Percentiles rank a stretch among this genome's conserved stretches.
Evolutionary conservation across 2,888 invertebrate species (phyloP).

Genomic region (Eutolmus rufibarbis): DNA sequence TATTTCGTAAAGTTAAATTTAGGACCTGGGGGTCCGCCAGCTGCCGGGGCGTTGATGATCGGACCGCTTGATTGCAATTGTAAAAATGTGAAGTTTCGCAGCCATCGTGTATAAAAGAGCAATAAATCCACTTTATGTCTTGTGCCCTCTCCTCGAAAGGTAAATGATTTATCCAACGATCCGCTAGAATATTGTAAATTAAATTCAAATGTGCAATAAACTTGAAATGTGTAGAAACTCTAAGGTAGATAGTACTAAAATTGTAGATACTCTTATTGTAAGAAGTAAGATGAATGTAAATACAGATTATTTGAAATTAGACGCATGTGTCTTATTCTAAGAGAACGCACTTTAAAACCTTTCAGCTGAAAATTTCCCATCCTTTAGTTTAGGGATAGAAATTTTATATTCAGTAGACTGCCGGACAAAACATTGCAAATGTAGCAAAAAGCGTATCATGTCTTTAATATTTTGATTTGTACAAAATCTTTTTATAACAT

Average conservation of each 20-base stretch:
- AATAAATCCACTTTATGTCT: background rate
- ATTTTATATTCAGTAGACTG: too few species aligned
- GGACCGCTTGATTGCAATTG: background rate
- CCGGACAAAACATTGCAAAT: too few species aligned
- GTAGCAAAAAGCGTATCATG: too few species aligned
- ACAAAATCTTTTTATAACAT: too few species aligned
- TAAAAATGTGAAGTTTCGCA: slow-evolving; percentile 1
- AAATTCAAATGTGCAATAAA: slow-evolving; percentile 12
- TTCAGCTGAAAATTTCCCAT: background rate
- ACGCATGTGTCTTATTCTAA: background rate
- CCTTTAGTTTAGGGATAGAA: too few species aligned
- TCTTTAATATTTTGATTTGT: too few species aligned
- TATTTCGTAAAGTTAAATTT: slow-evolving; percentile 14
- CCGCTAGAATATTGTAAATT: background rate
- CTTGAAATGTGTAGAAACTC: background rate
- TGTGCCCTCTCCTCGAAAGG: background rate
- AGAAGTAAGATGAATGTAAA: background rate
- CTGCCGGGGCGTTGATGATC: background rate
- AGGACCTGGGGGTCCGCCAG: background rate
- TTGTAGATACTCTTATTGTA: background rate
- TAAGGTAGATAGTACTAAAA: slow-evolving; percentile 14
- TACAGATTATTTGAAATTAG: background rate
- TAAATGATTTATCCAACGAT: background rate
- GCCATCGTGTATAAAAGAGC: slow-evolving; percentile 26
- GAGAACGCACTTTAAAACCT: background rate